Evolutionary conservation across 2,888 invertebrate genomes (phyloP).

Genomic region (Eupithecia subumbrata): DNA sequence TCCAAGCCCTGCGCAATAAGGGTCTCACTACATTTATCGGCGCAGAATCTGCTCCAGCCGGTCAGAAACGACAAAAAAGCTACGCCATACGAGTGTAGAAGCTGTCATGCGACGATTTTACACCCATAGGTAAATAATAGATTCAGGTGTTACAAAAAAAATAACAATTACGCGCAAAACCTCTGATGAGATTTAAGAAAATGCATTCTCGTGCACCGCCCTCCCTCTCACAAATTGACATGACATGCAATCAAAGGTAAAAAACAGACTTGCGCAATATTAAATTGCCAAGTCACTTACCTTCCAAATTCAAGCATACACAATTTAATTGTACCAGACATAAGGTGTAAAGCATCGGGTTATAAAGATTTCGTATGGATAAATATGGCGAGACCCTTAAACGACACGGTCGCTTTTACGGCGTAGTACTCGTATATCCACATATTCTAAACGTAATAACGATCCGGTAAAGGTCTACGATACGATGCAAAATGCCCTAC

Average conservation of each 20-base stretch:
- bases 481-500: conserved; percentile 59
- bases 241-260: no score
- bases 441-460: conserved; percentile 60
- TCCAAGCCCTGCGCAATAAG: conserved; percentile 58
- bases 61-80: background rate
- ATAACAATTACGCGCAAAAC: no score
- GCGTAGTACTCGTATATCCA: conserved; percentile 63
- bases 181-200: no score
- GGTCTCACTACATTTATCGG: background rate
- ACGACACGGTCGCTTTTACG: conserved; percentile 71
- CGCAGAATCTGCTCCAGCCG: background rate
- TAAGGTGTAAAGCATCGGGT: background rate
- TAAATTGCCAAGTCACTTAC: no score
- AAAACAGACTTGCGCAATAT: no score
- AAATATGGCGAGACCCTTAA: conserved; percentile 42
- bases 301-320: no score
- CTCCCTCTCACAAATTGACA: no score
- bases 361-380: background rate
- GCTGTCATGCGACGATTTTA: background rate
- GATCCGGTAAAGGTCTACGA: conserved; percentile 64
- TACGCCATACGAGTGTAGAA: background rate
- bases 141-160: no score
- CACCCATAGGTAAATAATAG: background rate
- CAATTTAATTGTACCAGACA: no score
- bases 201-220: no score